These are phyloP conservation scores for Venturia canescens DNA, from an alignment of 1,140 invertebrate genomes.

Conservation along the genomic window DNA sequence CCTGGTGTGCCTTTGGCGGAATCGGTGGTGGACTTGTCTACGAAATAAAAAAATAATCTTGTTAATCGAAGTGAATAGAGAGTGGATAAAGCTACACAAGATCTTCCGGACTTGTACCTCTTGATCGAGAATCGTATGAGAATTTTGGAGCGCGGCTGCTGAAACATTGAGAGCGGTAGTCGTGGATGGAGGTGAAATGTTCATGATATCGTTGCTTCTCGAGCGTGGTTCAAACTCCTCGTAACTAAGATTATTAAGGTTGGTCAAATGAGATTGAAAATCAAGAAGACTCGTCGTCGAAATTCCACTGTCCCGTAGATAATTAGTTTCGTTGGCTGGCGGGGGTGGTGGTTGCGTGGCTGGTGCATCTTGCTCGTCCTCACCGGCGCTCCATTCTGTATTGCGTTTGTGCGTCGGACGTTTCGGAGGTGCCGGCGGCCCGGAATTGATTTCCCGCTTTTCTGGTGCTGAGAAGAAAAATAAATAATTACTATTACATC, in stretches of 20 bases:
- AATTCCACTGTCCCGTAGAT: constrained; percentile 78
- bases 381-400: constrained; percentile 70
- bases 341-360: constrained; percentile 23
- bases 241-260: constrained; percentile 79
- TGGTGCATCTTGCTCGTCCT: constrained; percentile 67
- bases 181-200: constrained; percentile 74
- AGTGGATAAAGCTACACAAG: not conserved
- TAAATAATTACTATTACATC: constrained; percentile 38
- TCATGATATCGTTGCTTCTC: constrained; percentile 74
- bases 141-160: constrained; percentile 69
- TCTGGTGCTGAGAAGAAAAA: constrained; percentile 76
- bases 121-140: constrained; percentile 71
- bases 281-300: constrained; percentile 76
- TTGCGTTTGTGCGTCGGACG: constrained; percentile 77
- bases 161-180: constrained; percentile 69
- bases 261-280: constrained; percentile 76
- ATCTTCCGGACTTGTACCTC: constrained; percentile 59
- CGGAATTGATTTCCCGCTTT: constrained; percentile 75
- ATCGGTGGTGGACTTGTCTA: constrained; percentile 78
- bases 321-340: constrained; percentile 67
- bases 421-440: constrained; percentile 80
- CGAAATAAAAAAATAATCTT: constrained; percentile 53
- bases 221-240: constrained; percentile 78
- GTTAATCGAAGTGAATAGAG: constrained; percentile 40
- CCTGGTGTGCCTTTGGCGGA: constrained; percentile 77